A percentile compares a stretch with the other conserved stretches of the same genome.
Conservation (phyloP, 2,888 invertebrate species). For the Unio pictorum region DNA sequence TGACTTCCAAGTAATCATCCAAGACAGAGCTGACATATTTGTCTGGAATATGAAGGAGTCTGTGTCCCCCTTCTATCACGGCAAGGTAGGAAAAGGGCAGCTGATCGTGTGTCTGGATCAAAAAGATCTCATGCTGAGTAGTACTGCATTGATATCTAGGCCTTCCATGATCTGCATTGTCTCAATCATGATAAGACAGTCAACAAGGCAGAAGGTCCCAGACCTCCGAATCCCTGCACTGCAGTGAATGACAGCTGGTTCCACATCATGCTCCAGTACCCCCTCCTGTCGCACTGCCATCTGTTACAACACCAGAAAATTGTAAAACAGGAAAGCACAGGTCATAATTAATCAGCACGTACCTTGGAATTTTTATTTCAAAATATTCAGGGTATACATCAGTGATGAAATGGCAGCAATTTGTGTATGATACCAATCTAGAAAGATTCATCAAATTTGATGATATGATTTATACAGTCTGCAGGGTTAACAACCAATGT, state of each 20-base stretch:
- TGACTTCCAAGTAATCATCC: slow-evolving; percentile 27
- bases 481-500: no score
- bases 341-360: no score
- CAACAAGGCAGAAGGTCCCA: slow-evolving; percentile 96
- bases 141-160: slow-evolving; percentile 84
- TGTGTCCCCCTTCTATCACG: slow-evolving; percentile 88
- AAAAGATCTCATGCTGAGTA: slow-evolving; percentile 87
- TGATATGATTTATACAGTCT: no score
- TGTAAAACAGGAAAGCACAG: slow-evolving; percentile 76
- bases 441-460: no score
- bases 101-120: slow-evolving; percentile 97
- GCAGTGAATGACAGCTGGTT: slow-evolving; percentile 95
- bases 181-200: slow-evolving; percentile 81
- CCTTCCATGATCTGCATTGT: slow-evolving; percentile 81
- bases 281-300: slow-evolving; percentile 68
- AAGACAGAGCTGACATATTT: slow-evolving; percentile 27
- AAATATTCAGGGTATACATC: no score
- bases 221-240: slow-evolving; percentile 97
- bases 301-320: slow-evolving; percentile 61
- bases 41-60: slow-evolving; percentile 23
- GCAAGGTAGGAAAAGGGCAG: slow-evolving; percentile 94
- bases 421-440: no score
- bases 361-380: no score
- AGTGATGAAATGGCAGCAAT: no score
- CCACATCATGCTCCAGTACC: slow-evolving; percentile 67